Conservation (phyloP, 2,888 invertebrate genomes). For the Capitulum mitella region DNA sequence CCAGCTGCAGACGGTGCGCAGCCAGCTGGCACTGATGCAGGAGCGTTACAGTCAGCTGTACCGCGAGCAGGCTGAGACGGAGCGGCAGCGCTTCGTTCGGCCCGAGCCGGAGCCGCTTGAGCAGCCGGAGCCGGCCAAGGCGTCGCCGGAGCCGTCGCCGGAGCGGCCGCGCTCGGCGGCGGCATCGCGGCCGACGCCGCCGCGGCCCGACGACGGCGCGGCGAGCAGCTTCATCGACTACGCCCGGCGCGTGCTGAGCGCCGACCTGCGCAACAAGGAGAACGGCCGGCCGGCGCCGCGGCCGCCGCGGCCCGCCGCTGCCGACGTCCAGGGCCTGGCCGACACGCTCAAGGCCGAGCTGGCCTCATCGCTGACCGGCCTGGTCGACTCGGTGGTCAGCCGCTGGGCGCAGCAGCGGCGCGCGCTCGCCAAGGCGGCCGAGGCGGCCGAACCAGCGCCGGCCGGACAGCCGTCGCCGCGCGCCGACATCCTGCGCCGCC, state of each 20-base stretch:
- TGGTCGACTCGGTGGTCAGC: constrained; percentile 75
- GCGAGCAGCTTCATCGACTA: constrained; percentile 37
- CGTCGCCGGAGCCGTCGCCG: constrained; percentile 48
- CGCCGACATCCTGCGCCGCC: constrained; percentile 8
- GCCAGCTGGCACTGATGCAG: constrained; percentile 83
- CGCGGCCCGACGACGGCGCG: constrained; percentile 48
- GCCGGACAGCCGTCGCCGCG: neutral
- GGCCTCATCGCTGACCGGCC: constrained; percentile 67
- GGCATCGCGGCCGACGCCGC: constrained; percentile 44
- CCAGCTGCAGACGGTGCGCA: constrained; percentile 68
- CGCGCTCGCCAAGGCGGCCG: constrained; percentile 15
- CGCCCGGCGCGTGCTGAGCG: constrained; percentile 32
- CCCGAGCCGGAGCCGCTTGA: neutral
- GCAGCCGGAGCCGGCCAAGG: constrained; percentile 19
- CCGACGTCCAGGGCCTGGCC: constrained; percentile 81
- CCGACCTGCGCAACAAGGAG: constrained; percentile 5
- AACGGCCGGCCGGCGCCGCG: constrained; percentile 15
- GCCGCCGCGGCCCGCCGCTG: constrained; percentile 37
- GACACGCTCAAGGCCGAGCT: constrained; percentile 86
- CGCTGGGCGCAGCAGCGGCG: constrained; percentile 66
- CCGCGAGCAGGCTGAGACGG: constrained; percentile 41
- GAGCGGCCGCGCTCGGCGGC: constrained; percentile 51
- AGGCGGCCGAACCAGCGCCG: neutral
- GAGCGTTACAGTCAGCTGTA: constrained; percentile 81
- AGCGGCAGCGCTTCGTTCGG: too few species aligned